Conservation (phyloP, 2,797 vertebrate genomes). For the Poeciliopsis infans region DNA sequence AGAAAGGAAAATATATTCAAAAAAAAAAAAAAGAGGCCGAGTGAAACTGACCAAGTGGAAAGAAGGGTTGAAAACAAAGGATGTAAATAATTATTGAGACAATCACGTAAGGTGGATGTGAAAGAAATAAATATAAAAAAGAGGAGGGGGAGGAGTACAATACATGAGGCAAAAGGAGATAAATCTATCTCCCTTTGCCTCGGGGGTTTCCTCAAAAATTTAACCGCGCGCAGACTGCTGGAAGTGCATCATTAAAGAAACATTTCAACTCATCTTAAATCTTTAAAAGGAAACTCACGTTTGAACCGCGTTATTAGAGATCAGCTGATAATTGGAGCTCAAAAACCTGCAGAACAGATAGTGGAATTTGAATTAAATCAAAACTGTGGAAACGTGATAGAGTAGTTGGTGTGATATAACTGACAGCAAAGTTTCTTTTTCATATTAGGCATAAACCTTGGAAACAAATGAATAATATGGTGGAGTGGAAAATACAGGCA, state of each 20-base stretch:
- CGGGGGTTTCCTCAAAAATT: constrained; percentile 51
- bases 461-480: background rate
- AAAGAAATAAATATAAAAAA: constrained; percentile 16
- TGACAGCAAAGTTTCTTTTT: background rate
- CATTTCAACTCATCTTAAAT: background rate
- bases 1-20: constrained; percentile 21
- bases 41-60: constrained; percentile 33
- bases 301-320: background rate
- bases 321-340: background rate
- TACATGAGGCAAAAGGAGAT: constrained; percentile 37
- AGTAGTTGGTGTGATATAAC: background rate
- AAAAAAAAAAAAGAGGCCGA: constrained; percentile 17
- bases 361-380: background rate
- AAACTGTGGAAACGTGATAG: background rate
- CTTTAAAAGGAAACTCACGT: constrained; percentile 15
- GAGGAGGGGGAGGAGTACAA: background rate
- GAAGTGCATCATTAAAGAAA: constrained; percentile 29
- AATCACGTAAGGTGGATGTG: constrained; percentile 21
- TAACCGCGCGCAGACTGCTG: constrained; percentile 25
- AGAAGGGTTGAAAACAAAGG: constrained; percentile 20
- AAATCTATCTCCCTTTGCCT: constrained; percentile 22
- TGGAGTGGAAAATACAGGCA: background rate
- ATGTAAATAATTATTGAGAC: constrained; percentile 21
- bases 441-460: background rate
- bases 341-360: background rate